A percentile compares a stretch with the other conserved stretches of the same genome.
Evolutionary conservation across 2,113 vertebrate species (phyloP).

Genomic region (Girardinichthys multiradiatus): DNA sequence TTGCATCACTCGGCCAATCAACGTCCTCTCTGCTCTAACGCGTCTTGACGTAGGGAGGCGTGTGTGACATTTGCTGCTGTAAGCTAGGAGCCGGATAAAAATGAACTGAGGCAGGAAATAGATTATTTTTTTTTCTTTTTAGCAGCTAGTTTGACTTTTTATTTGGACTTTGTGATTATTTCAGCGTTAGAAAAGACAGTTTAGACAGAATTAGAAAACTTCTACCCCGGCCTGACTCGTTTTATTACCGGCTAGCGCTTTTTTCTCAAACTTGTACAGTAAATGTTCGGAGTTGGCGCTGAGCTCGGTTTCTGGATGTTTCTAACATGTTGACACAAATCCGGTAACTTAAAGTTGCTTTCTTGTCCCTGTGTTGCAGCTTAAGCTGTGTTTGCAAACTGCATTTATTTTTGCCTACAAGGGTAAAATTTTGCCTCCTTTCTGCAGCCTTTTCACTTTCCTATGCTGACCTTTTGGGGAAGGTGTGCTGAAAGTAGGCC

Average conservation of each 20-base stretch:
- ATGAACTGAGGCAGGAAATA: conserved; percentile 18
- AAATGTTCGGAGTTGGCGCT: conserved; percentile 21
- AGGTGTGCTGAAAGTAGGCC: conserved; percentile 65
- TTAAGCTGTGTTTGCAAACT: conserved; percentile 25
- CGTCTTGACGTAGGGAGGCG: conserved; percentile 59
- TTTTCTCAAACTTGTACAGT: conserved; percentile 37
- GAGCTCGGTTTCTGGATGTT: conserved; percentile 5
- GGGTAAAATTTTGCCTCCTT: conserved; percentile 59
- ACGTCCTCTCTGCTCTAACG: conserved; percentile 28
- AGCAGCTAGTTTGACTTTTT: background rate
- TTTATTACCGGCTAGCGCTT: conserved; percentile 43
- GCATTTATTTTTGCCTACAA: conserved; percentile 54
- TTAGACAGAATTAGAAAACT: conserved; percentile 37
- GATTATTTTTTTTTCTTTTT: conserved; percentile 7
- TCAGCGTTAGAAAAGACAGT: background rate
- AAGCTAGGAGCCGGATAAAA: conserved; percentile 56
- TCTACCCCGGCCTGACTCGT: conserved; percentile 22
- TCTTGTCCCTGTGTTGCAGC: background rate
- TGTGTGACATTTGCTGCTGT: conserved; percentile 79
- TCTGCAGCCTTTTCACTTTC: conserved; percentile 49
- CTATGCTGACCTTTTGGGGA: conserved; percentile 51
- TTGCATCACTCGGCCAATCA: conserved; percentile 62
- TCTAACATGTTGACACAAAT: background rate
- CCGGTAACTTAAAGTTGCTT: conserved; percentile 1
- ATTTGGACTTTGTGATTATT: background rate